Conservation (phyloP, 2,888 invertebrate genomes). For the Pasiphila rectangulata region DNA sequence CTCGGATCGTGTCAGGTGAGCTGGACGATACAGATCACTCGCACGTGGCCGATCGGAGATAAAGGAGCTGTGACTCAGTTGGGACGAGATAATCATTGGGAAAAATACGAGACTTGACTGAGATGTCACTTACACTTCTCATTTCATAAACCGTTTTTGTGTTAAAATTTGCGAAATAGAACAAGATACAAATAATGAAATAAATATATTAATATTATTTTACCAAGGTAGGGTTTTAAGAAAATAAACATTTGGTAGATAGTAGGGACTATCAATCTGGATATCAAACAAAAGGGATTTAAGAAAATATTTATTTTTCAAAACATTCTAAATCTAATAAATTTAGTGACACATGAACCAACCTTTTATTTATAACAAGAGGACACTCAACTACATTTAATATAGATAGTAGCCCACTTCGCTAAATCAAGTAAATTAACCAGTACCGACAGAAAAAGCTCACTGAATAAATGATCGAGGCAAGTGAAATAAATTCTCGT, state of each 20-base stretch:
- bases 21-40: slow-evolving; percentile 61
- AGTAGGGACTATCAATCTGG: too few species aligned
- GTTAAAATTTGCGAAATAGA: not conserved
- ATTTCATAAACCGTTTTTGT: not conserved
- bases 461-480: slow-evolving; percentile 49
- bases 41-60: slow-evolving; percentile 51
- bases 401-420: not conserved
- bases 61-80: slow-evolving; percentile 19
- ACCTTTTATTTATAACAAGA: too few species aligned
- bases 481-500: slow-evolving; percentile 63
- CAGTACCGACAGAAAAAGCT: slow-evolving; percentile 38
- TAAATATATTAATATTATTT: too few species aligned
- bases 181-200: too few species aligned
- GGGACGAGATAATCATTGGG: slow-evolving; percentile 3
- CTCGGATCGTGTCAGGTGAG: slow-evolving; percentile 57
- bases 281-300: too few species aligned
- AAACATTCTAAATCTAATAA: too few species aligned
- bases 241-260: too few species aligned
- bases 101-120: not conserved
- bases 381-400: too few species aligned
- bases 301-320: too few species aligned
- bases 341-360: too few species aligned
- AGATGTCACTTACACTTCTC: too few species aligned
- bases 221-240: too few species aligned
- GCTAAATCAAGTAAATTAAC: slow-evolving; percentile 27